These are phyloP conservation scores for Drosophila meridionalis DNA, from an alignment of 2,888 invertebrate species.

Conservation along the genomic window DNA sequence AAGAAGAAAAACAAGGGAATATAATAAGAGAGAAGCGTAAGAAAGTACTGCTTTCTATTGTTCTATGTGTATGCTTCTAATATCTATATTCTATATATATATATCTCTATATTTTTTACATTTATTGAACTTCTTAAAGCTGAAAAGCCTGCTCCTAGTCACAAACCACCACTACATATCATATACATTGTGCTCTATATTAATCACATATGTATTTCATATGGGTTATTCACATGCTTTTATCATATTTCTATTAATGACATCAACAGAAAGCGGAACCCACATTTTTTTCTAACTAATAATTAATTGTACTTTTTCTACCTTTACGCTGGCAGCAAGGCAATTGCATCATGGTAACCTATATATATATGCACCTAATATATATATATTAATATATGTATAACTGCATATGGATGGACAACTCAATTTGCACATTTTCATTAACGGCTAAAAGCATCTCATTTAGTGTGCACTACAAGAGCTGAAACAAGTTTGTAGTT, in stretches of 20 bases:
- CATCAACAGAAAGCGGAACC: not conserved
- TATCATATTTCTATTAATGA: conserved; percentile 3
- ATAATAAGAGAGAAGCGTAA: not conserved
- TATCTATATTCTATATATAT: too few relatives aligned
- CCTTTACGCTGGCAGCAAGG: not conserved
- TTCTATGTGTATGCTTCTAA: too few relatives aligned
- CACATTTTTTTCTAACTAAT: not conserved
- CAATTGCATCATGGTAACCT: conserved; percentile 8
- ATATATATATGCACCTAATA: conserved; percentile 4
- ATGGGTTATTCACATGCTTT: conserved; percentile 1
- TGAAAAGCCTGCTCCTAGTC: not conserved
- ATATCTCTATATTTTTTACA: too few relatives aligned
- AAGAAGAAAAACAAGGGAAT: not conserved
- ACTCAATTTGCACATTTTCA: conserved; percentile 64
- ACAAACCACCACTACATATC: too few relatives aligned
- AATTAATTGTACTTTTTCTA: conserved; percentile 6
- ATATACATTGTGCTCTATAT: not conserved
- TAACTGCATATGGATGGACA: conserved; percentile 15
- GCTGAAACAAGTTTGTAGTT: conserved; percentile 40
- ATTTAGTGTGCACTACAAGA: conserved; percentile 38
- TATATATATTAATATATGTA: conserved; percentile 17
- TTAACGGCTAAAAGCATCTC: conserved; percentile 72
- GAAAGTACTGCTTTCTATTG: too few relatives aligned
- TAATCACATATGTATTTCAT: not conserved
- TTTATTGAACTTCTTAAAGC: not conserved